Percentiles rank a stretch among this genome's conserved stretches.
phyloP scores from a whole-genome alignment of 2,113 vertebrate species.

The Anguilla japonica region DNA sequence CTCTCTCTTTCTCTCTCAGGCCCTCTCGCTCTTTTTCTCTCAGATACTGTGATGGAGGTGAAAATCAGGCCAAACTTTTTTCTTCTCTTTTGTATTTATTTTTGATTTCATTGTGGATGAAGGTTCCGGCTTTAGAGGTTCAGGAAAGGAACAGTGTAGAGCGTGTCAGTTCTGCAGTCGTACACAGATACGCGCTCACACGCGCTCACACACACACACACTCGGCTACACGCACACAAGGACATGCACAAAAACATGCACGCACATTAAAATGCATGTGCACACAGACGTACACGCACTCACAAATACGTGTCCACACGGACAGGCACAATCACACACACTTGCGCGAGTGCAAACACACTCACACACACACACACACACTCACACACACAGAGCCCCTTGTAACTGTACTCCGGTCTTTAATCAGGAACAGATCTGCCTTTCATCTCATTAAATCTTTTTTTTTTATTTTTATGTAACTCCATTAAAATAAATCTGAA shows the following conservation, averaged over 20 bases:
- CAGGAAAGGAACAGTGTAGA: background rate
- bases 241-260: background rate
- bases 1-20: too few relatives aligned
- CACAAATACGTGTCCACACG: background rate
- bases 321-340: background rate
- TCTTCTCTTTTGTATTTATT: background rate
- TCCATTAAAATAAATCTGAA: conserved; percentile 33
- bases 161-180: background rate
- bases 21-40: background rate
- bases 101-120: background rate
- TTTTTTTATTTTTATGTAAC: background rate
- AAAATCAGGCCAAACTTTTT: background rate
- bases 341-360: background rate
- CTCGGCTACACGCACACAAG: background rate
- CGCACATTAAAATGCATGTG: background rate
- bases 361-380: background rate
- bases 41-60: background rate
- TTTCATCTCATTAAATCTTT: conserved; percentile 38
- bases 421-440: conserved; percentile 32
- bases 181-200: background rate
- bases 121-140: background rate
- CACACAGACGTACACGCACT: background rate
- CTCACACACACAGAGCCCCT: background rate
- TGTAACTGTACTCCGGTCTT: conserved; percentile 22
- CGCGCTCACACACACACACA: background rate